phyloP scores from a whole-genome alignment of 2,888 invertebrate genomes.

The Lochmaea capreae region DNA sequence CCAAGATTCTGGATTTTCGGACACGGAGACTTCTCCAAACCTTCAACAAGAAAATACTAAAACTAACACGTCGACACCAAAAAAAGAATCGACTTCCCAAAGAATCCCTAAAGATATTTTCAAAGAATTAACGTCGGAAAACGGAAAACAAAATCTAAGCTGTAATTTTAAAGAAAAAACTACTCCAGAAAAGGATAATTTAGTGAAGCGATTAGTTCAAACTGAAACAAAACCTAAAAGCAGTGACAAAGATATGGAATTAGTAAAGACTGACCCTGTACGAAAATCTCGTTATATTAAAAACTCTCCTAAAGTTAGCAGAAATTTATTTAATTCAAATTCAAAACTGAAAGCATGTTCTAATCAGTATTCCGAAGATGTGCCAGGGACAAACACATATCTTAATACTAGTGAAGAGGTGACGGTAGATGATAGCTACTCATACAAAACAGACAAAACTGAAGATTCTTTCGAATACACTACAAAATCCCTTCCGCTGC shows the following conservation, averaged over 20 bases:
- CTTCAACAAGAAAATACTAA: constrained; percentile 60
- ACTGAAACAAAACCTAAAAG: constrained; percentile 45
- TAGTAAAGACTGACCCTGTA: constrained; percentile 45
- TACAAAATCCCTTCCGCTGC: constrained; percentile 40
- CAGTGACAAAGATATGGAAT: constrained; percentile 39
- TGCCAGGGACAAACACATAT: constrained; percentile 50
- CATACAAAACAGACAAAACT: constrained; percentile 41
- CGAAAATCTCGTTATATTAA: constrained; percentile 53
- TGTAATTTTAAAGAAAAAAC: constrained; percentile 65
- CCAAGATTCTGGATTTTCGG: constrained; percentile 81
- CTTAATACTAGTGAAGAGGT: constrained; percentile 53
- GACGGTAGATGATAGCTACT: constrained; percentile 51
- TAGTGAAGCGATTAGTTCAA: constrained; percentile 43
- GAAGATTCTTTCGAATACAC: constrained; percentile 17
- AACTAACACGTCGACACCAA: constrained; percentile 36
- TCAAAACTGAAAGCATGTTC: constrained; percentile 49
- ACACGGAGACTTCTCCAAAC: constrained; percentile 77
- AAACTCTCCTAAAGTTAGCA: constrained; percentile 60
- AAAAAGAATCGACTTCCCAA: constrained; percentile 37
- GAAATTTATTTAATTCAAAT: constrained; percentile 59
- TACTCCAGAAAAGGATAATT: constrained; percentile 55
- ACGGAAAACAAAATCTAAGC: constrained; percentile 52
- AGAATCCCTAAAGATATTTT: constrained; percentile 57
- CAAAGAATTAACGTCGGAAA: constrained; percentile 50
- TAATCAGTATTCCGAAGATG: constrained; percentile 61